Conservation (phyloP, 2,113 vertebrate genomes). For the Macrotus californicus region DNA sequence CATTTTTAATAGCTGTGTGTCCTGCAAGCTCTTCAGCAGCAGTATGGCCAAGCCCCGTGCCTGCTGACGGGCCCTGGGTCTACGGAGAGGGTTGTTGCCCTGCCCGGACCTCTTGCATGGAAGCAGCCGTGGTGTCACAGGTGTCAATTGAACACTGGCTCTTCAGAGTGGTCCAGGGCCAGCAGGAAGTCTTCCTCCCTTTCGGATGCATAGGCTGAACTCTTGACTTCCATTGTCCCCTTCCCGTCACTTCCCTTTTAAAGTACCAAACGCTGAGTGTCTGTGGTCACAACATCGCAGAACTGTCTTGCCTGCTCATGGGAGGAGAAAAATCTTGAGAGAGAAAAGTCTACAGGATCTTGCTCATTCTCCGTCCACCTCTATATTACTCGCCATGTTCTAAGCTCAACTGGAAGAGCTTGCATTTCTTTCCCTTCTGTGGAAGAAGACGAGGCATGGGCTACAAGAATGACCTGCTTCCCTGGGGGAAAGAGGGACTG, state of each 20-base stretch:
- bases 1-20: not conserved
- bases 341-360: constrained; percentile 79
- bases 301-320: constrained; percentile 68
- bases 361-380: constrained; percentile 81
- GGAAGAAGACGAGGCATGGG: not conserved
- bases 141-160: not conserved
- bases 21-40: not conserved
- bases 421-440: not conserved
- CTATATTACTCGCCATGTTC: constrained; percentile 69
- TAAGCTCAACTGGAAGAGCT: constrained; percentile 72
- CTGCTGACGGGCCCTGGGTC: not conserved
- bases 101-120: not conserved
- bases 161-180: not conserved
- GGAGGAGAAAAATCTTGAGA: constrained; percentile 69
- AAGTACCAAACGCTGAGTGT: constrained; percentile 65
- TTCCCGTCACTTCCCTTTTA: constrained; percentile 67
- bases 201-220: constrained; percentile 63
- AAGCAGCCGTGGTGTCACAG: not conserved
- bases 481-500: too few relatives aligned
- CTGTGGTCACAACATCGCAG: constrained; percentile 71
- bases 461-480: not conserved
- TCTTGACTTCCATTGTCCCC: constrained; percentile 67
- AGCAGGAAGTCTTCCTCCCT: constrained; percentile 44
- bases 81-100: not conserved
- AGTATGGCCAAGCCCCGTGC: too few relatives aligned